Evolutionary conservation across 2,888 invertebrate species (phyloP), one percentile per base, ranked within the genome.

Genomic region (Octodonta nipae): DNA sequence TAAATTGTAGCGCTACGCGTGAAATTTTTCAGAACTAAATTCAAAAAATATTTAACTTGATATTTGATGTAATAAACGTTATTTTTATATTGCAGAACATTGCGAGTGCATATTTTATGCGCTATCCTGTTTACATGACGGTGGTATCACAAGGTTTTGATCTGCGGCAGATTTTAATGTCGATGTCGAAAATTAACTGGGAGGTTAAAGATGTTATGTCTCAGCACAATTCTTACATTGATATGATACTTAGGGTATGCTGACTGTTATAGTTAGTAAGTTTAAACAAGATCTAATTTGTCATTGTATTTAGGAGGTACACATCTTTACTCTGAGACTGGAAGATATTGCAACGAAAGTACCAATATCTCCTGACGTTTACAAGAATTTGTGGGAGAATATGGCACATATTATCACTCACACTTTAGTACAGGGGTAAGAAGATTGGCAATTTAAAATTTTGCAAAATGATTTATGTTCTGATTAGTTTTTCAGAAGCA

Each of bases 141-240:
- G 86, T 89, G 0, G 79, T 84, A 0, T 78, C 81, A 0, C 78
- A 77, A 51, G 71, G 80, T 1, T 75, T 93, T 5, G 83, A 91
- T 55, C 73, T 81, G 4, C 71, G 80, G 22, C 70, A 75, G 10
- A 73, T 86, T 15, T 62, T 93, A 5, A 67, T 74, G 37, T 72
- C 80, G n/a, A 93, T 98, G 82, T 79, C 85, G 33, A 80, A 80
- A 62, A 89, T 93, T 1, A 83, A 85, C 59, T 98, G 95, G 95
- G 76, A 89, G 63, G 75, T 96, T 36, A 88, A 87, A 66, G 89
- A 87, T 50, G 88, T 98, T 0, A 88, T 87, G 64, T 88, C 86
- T 1, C 86, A 93, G 50, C 93, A 98, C 56, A 93, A 87, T 53
- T 64, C 71, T 2, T 98, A 98, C 56, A 78, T 87, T 7, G 85